Conservation (phyloP, 2,888 invertebrate genomes). For the Sinotaia quadrata region DNA sequence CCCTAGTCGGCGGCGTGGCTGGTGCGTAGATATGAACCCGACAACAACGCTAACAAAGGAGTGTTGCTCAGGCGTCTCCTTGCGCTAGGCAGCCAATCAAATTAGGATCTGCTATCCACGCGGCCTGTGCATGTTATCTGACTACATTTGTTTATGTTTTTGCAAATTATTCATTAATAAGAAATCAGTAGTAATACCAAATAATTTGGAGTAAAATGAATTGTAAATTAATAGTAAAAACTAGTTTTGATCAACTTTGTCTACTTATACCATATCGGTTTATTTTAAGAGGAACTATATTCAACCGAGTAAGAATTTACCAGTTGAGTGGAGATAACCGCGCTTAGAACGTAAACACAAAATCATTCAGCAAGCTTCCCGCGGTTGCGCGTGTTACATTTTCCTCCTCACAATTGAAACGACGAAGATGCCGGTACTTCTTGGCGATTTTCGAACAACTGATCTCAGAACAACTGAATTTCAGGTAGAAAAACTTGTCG, state of each 20-base stretch:
- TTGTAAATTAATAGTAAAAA: background rate
- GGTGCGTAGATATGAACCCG: too few relatives aligned
- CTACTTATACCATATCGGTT: slow-evolving; percentile 16
- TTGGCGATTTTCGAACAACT: slow-evolving; percentile 4
- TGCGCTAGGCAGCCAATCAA: slow-evolving; percentile 17
- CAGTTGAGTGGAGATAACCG: background rate
- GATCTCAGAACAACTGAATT: slow-evolving; percentile 4
- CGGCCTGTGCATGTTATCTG: slow-evolving; percentile 10
- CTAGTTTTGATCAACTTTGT: too few relatives aligned
- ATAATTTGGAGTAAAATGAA: background rate
- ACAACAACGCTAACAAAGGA: slow-evolving; percentile 14
- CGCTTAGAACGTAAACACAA: slow-evolving; percentile 20
- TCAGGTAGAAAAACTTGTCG: slow-evolving; percentile 34
- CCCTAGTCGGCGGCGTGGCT: too few relatives aligned
- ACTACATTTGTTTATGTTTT: slow-evolving; percentile 13
- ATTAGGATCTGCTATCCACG: slow-evolving; percentile 10
- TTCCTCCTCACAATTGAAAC: background rate
- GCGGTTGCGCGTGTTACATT: background rate
- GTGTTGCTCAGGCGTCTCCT: background rate
- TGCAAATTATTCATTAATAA: too few relatives aligned
- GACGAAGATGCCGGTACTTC: slow-evolving; percentile 21
- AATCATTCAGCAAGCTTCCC: slow-evolving; percentile 24
- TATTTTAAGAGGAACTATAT: slow-evolving; percentile 2
- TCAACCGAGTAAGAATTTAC: slow-evolving; percentile 7
- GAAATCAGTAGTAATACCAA: background rate